A percentile compares a stretch with the other conserved stretches of the same genome.
phyloP scores from a whole-genome alignment of 1,140 invertebrate genomes.

The Arctopsyche grandis region DNA sequence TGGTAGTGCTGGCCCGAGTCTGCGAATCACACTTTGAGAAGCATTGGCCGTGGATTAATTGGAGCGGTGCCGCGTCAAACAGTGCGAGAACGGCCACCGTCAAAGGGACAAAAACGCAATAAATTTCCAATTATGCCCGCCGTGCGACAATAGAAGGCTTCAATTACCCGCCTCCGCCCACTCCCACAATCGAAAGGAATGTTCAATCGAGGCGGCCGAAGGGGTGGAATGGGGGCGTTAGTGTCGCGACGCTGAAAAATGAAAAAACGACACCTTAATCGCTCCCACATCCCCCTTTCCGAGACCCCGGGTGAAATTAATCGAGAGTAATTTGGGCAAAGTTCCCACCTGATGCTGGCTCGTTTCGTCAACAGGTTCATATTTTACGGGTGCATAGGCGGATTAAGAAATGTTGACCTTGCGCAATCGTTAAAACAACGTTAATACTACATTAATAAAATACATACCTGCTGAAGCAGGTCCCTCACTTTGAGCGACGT shows the following conservation, averaged over 20 bases:
- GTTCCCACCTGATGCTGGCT: too few relatives aligned
- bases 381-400: too few relatives aligned
- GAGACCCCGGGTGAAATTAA: background rate
- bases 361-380: too few relatives aligned
- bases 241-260: background rate
- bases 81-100: conserved; percentile 9
- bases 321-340: conserved; percentile 1
- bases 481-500: too few relatives aligned
- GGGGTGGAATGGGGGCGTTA: background rate
- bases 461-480: too few relatives aligned
- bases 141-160: conserved; percentile 47
- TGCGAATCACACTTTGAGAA: background rate
- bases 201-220: conserved; percentile 21
- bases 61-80: conserved; percentile 2
- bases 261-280: background rate
- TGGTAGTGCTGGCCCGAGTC: too few relatives aligned
- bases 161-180: conserved; percentile 44
- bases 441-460: too few relatives aligned
- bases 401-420: too few relatives aligned
- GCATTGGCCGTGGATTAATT: conserved; percentile 14
- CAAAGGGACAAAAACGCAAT: conserved; percentile 52
- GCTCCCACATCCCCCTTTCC: background rate
- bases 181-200: conserved; percentile 46
- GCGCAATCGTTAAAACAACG: too few relatives aligned
- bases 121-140: conserved; percentile 51